Conservation (phyloP, 2,797 vertebrate species). For the Sebastes minor region DNA sequence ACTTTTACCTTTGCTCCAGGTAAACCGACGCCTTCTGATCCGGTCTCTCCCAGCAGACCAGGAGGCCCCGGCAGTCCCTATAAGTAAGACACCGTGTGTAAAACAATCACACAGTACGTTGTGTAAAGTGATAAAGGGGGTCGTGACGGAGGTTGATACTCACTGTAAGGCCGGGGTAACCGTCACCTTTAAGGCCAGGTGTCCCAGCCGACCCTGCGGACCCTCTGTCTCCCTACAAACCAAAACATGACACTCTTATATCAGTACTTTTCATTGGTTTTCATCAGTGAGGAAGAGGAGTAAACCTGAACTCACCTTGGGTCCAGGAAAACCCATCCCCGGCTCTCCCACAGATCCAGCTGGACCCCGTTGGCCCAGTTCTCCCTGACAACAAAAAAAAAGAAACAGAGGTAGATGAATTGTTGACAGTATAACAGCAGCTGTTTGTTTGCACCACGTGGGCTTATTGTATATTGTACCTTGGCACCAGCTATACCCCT, state of each 20-base stretch:
- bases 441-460: not conserved
- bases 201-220: slow-evolving; percentile 74
- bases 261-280: not conserved
- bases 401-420: not conserved
- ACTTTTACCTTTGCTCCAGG: slow-evolving; percentile 87
- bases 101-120: not conserved
- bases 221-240: slow-evolving; percentile 83
- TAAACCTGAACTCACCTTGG: slow-evolving; percentile 75
- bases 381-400: slow-evolving; percentile 76
- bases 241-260: not conserved
- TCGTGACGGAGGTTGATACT: slow-evolving; percentile 54
- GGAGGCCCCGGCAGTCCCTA: slow-evolving; percentile 81
- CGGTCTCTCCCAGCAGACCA: slow-evolving; percentile 84
- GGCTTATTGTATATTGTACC: slow-evolving; percentile 66
- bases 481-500: slow-evolving; percentile 85
- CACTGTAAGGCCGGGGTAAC: slow-evolving; percentile 83
- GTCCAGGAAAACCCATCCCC: slow-evolving; percentile 83
- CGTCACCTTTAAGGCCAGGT: slow-evolving; percentile 85
- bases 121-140: not conserved
- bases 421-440: not conserved
- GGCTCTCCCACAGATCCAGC: slow-evolving; percentile 81
- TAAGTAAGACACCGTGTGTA: slow-evolving; percentile 39
- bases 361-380: slow-evolving; percentile 80
- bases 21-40: slow-evolving; percentile 84
- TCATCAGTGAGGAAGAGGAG: not conserved